Conservation (phyloP, 1,140 invertebrate species). For the Araneus ventricosus region DNA sequence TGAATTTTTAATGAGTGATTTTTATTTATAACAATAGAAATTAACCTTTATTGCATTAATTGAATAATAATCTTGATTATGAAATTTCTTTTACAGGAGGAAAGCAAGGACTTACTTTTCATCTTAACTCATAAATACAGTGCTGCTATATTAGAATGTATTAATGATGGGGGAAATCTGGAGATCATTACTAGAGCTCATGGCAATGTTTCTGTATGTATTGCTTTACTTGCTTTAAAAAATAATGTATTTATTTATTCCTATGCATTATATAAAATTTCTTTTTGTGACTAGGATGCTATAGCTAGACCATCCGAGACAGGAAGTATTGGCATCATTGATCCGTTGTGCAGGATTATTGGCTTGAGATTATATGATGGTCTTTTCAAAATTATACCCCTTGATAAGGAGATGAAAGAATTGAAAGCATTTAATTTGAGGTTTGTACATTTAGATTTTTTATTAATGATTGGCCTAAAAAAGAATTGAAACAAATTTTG, state of each 20-base stretch:
- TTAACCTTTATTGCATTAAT: too few relatives aligned
- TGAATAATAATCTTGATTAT: too few relatives aligned
- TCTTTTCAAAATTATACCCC: slow-evolving; percentile 92
- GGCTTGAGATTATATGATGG: slow-evolving; percentile 98
- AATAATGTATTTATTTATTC: background rate
- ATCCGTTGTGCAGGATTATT: slow-evolving; percentile 96
- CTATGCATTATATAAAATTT: background rate
- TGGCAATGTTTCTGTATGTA: slow-evolving; percentile 94
- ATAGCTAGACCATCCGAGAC: slow-evolving; percentile 82
- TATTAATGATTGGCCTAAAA: too few relatives aligned
- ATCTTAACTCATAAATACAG: slow-evolving; percentile 96
- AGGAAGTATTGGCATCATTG: slow-evolving; percentile 88
- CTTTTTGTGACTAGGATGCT: slow-evolving; percentile 78
- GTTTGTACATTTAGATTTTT: slow-evolving; percentile 80
- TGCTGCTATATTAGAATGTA: slow-evolving; percentile 97
- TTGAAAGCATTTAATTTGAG: slow-evolving; percentile 95
- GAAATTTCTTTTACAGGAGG: slow-evolving; percentile 84
- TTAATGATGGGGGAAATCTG: slow-evolving; percentile 85
- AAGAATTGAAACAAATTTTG: too few relatives aligned
- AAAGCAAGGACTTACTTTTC: slow-evolving; percentile 96
- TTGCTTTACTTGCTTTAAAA: background rate
- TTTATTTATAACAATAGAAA: too few relatives aligned
- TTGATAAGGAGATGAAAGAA: slow-evolving; percentile 94
- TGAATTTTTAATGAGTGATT: too few relatives aligned
- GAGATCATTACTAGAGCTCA: slow-evolving; percentile 97